Evolutionary conservation across 2,888 invertebrate genomes (phyloP), one percentile per base, ranked within the genome.

Genomic region (Stenichneumon culpator): DNA sequence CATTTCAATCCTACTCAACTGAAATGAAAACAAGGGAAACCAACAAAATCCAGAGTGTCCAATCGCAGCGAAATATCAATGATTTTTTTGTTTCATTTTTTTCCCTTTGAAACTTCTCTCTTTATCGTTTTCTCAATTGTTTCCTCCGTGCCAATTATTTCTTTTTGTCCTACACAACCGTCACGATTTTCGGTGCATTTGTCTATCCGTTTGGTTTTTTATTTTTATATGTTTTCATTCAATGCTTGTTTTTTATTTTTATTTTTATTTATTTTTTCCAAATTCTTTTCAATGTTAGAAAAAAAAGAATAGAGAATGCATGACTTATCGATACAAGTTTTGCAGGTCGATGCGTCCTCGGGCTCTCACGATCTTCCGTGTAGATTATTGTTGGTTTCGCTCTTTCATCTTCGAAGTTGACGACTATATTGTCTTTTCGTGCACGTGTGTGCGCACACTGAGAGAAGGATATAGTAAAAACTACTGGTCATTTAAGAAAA

Each of bases 171-270:
- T 77, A 81, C 25, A 28, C 52, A 75, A 50, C 44, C 50, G 63
- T 85, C 54, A 68, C 82, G 82, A 86, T 79, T 74, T 79, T 83
- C 87, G 90, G 91, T 92, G 93, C 91, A 89, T 91, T 91, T 93
- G 93, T 94, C 93, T 93, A 94, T 94, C 93, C 93, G 93, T 93
- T 94, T 94, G 93, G 93, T 93, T 93, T 90, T 88, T 79, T 70
- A 47, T 72, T 22, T 47, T 88, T 79, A 68, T 47, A n/a, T 77
- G n/a, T 47, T 47, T 4, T 4, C 0, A 47, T 47, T 47, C 16
- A 47, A 39, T 39, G 9, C 39, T 39, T 16, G 11, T 16, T 47
- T 47, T 47, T 44, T n/a, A n/a, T n/a, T 4, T 16, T 47, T 47
- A 3, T 14, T 3, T 16, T n/a, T n/a, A n/a, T n/a, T n/a, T n/a